phyloP scores from a whole-genome alignment of 2,797 vertebrate genomes.

The Hyperoplus lanceolatus region DNA sequence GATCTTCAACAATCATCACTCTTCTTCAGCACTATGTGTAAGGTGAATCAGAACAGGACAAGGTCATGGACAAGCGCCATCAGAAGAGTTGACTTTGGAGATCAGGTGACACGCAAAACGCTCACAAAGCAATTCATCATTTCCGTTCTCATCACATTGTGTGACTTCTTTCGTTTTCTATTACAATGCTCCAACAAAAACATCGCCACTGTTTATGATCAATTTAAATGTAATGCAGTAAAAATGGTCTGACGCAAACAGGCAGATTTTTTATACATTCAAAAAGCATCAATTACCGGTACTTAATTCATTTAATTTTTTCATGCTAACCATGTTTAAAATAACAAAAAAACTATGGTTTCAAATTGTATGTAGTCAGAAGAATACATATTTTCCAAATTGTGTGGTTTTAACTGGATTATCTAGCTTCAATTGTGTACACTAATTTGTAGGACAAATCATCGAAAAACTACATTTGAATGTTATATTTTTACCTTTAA shows the following conservation, averaged over 20 bases:
- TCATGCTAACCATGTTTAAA: not conserved
- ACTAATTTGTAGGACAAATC: not conserved
- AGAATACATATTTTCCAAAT: not conserved
- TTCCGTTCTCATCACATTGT: conserved; percentile 22
- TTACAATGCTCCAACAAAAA: not conserved
- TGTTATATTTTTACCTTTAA: not conserved
- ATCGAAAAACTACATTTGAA: no score
- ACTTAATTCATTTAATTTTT: not conserved
- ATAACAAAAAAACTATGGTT: not conserved
- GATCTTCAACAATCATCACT: not conserved
- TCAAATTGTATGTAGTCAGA: not conserved
- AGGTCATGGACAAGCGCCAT: conserved; percentile 13
- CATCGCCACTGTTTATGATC: not conserved
- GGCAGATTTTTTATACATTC: not conserved
- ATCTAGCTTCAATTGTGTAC: not conserved
- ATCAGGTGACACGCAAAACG: conserved; percentile 45
- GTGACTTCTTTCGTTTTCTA: conserved; percentile 16
- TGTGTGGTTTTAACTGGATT: not conserved
- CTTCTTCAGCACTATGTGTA: conserved; percentile 10
- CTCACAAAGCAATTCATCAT: conserved; percentile 13
- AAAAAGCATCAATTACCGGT: not conserved
- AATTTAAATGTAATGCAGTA: not conserved
- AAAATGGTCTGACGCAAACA: not conserved
- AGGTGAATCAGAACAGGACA: not conserved
- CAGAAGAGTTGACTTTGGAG: not conserved